Evolutionary conservation across 2,888 invertebrate genomes (phyloP).

Genomic region (Agrotis clavis): DNA sequence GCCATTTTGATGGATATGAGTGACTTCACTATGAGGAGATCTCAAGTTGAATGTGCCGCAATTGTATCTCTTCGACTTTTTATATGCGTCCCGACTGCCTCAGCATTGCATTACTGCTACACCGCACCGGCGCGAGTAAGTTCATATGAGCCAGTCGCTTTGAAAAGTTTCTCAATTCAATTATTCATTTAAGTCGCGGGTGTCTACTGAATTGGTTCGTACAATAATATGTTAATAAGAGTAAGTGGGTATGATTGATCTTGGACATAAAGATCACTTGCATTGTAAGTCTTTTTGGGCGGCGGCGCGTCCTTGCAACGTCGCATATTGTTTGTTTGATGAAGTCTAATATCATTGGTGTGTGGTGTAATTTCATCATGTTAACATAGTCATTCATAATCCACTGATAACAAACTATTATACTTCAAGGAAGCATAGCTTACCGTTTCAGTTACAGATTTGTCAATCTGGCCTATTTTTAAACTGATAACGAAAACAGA

Average conservation of each 20-base stretch:
- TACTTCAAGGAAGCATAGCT: not conserved
- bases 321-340: slow-evolving; percentile 6
- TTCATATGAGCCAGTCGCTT: slow-evolving; percentile 75
- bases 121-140: slow-evolving; percentile 56
- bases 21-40: slow-evolving; percentile 81
- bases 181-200: slow-evolving; percentile 49
- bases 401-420: not conserved
- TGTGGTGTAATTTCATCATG: too few relatives aligned
- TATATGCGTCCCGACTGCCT: slow-evolving; percentile 78
- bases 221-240: slow-evolving; percentile 75
- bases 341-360: too few relatives aligned
- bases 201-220: slow-evolving; percentile 69
- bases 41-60: slow-evolving; percentile 84
- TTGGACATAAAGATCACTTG: slow-evolving; percentile 83
- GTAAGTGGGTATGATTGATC: slow-evolving; percentile 81
- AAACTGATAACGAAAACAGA: too few relatives aligned
- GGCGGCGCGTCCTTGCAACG: slow-evolving; percentile 75
- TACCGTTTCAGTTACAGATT: not conserved
- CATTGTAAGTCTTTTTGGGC: slow-evolving; percentile 79
- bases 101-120: slow-evolving; percentile 76
- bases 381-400: not conserved
- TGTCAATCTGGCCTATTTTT: too few relatives aligned
- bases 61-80: slow-evolving; percentile 77
- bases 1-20: slow-evolving; percentile 79
- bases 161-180: slow-evolving; percentile 68